phyloP scores from a whole-genome alignment of 2,888 invertebrate genomes.

The Leucoptera coffeella region DNA sequence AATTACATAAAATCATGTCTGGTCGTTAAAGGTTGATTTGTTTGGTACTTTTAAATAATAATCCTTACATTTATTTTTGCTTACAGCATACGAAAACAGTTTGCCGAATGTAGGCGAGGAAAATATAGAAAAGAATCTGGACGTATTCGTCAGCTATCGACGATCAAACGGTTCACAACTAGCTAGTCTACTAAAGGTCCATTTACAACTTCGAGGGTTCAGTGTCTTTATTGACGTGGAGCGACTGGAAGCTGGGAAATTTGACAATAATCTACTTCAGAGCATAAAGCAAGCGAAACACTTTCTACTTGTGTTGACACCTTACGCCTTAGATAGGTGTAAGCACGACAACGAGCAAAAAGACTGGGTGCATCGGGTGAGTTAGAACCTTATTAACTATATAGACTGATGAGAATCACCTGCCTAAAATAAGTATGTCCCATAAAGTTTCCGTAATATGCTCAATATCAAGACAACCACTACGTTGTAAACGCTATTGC shows the following conservation, averaged over 20 bases:
- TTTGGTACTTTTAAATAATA: no score
- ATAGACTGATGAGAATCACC: no score
- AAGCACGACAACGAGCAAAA: slow-evolving; percentile 87
- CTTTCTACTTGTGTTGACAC: slow-evolving; percentile 93
- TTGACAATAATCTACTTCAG: slow-evolving; percentile 94
- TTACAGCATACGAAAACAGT: slow-evolving; percentile 59
- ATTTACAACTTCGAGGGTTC: slow-evolving; percentile 91
- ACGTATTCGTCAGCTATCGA: slow-evolving; percentile 97
- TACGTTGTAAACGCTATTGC: no score
- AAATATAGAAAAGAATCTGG: slow-evolving; percentile 81
- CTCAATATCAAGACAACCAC: no score
- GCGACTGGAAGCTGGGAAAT: slow-evolving; percentile 95
- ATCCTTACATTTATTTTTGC: slow-evolving; percentile 5
- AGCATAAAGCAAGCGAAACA: slow-evolving; percentile 96
- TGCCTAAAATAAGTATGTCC: no score
- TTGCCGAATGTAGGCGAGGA: slow-evolving; percentile 65
- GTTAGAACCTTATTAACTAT: no score
- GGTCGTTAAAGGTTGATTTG: no score
- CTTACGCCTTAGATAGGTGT: slow-evolving; percentile 91
- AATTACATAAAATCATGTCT: no score
- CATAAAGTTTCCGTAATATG: no score
- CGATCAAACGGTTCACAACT: slow-evolving; percentile 96
- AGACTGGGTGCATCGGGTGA: slow-evolving; percentile 98
- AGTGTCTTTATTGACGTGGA: slow-evolving; percentile 98
- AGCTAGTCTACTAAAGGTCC: slow-evolving; percentile 92